Evolutionary conservation across 2,797 vertebrate species (phyloP).

Genomic region (Crax fasciolata): DNA sequence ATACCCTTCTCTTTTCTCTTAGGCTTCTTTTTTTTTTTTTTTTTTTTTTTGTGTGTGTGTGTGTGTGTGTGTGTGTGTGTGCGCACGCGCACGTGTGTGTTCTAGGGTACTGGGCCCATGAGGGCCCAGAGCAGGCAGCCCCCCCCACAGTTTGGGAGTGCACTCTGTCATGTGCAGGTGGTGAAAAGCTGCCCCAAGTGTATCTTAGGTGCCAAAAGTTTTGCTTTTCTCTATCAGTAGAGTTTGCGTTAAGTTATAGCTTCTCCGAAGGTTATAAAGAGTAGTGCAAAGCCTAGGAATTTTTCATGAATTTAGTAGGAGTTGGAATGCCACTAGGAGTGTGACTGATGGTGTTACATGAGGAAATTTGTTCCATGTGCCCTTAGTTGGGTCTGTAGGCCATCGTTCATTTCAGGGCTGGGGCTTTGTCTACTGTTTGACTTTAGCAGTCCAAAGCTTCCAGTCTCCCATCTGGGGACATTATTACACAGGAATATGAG

Average conservation of each 20-base stretch:
- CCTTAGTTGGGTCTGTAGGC: background rate
- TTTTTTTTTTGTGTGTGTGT: background rate
- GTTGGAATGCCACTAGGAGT: background rate
- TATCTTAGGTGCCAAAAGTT: background rate
- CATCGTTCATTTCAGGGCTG: background rate
- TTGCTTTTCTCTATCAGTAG: background rate
- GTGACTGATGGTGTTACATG: background rate
- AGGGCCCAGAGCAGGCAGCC: background rate
- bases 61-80: background rate
- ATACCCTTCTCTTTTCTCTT: background rate
- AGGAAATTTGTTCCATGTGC: background rate
- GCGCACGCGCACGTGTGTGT: too few relatives aligned
- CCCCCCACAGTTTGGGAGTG: background rate
- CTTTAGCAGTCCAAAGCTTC: background rate
- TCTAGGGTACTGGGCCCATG: accelerated
- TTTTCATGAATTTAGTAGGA: background rate
- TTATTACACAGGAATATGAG: background rate
- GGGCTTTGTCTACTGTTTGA: background rate
- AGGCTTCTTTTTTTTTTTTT: too few relatives aligned
- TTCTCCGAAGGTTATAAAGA: background rate
- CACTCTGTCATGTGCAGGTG: background rate
- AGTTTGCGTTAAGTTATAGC: background rate
- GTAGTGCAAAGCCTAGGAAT: accelerated
- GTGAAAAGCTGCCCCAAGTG: accelerated
- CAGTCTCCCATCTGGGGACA: accelerated